A percentile compares a stretch with the other conserved stretches of the same genome.
Evolutionary conservation across 2,797 vertebrate species (phyloP).

Genomic region (Myotis myotis): DNA sequence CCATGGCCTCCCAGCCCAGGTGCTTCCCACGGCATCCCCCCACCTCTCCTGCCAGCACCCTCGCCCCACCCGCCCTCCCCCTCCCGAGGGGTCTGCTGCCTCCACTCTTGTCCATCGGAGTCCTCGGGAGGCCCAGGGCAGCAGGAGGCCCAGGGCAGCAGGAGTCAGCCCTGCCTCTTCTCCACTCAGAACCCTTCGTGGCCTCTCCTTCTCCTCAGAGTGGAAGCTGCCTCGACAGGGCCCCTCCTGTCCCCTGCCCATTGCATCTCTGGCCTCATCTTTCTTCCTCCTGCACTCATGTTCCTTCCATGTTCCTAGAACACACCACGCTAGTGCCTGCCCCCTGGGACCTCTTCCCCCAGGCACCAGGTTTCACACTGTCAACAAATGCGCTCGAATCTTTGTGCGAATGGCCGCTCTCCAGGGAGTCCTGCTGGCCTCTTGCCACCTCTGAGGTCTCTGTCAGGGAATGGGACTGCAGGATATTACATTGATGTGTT

Average conservation of each 20-base stretch:
- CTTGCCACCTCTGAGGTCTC: background rate
- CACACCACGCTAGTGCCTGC: too few relatives aligned
- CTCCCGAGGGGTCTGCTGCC: background rate
- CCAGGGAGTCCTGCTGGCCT: background rate
- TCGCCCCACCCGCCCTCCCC: background rate
- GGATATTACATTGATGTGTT: background rate
- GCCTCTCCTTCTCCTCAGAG: background rate
- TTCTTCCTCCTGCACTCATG: background rate
- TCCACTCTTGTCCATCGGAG: background rate
- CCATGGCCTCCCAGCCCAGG: background rate
- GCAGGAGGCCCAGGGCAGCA: background rate
- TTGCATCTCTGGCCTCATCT: background rate
- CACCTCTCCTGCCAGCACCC: rapidly evolving
- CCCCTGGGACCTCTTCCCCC: background rate
- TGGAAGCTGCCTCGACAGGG: background rate
- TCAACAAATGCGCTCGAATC: background rate
- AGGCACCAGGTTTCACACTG: background rate
- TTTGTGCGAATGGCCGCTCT: background rate
- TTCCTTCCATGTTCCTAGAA: background rate
- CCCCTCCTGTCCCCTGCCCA: background rate
- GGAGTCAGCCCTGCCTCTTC: too few relatives aligned
- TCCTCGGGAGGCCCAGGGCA: background rate
- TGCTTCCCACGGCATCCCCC: background rate
- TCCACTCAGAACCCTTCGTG: background rate
- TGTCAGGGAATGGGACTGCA: background rate